These are phyloP conservation scores for Chymomyza amoena DNA, from an alignment of 2,888 invertebrate genomes.

Conservation along the genomic window DNA sequence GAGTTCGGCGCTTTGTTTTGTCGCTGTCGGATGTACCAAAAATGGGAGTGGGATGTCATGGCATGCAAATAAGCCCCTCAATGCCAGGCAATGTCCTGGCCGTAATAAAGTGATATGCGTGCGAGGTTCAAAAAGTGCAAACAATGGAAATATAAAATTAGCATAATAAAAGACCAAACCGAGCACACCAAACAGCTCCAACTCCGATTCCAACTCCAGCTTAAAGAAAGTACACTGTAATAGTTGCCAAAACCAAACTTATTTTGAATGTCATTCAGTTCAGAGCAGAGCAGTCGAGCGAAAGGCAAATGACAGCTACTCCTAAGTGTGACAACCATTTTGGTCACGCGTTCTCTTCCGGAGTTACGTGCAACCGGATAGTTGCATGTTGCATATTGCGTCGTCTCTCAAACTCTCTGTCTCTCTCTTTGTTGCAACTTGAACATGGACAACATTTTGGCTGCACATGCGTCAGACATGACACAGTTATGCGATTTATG, in stretches of 20 bases:
- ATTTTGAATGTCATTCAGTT: conserved; percentile 43
- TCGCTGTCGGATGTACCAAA: conserved; percentile 38
- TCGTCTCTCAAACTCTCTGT: too few relatives aligned
- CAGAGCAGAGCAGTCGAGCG: conserved; percentile 16
- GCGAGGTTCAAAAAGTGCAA: conserved; percentile 33
- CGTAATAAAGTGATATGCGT: conserved; percentile 73
- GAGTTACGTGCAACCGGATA: conserved; percentile 36
- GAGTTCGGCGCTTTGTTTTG: conserved; percentile 51
- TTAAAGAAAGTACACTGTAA: conserved; percentile 1
- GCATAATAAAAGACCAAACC: conserved; percentile 67
- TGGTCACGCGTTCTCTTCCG: conserved; percentile 50
- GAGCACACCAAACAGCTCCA: not conserved
- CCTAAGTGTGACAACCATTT: conserved; percentile 60
- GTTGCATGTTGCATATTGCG: not conserved
- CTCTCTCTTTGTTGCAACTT: too few relatives aligned
- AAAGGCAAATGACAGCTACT: not conserved
- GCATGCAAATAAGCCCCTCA: conserved; percentile 59
- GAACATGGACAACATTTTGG: not conserved
- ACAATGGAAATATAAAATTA: conserved; percentile 74
- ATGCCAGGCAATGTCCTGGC: conserved; percentile 26
- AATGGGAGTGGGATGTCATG: conserved; percentile 56
- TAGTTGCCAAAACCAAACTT: conserved; percentile 18
- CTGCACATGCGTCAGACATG: conserved; percentile 48
- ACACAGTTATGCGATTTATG: conserved; percentile 74
- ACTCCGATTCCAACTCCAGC: not conserved